phyloP scores from a whole-genome alignment of 37 sponge, comb jelly and placozoan genomes.

The Lycopodina hypogea region DNA sequence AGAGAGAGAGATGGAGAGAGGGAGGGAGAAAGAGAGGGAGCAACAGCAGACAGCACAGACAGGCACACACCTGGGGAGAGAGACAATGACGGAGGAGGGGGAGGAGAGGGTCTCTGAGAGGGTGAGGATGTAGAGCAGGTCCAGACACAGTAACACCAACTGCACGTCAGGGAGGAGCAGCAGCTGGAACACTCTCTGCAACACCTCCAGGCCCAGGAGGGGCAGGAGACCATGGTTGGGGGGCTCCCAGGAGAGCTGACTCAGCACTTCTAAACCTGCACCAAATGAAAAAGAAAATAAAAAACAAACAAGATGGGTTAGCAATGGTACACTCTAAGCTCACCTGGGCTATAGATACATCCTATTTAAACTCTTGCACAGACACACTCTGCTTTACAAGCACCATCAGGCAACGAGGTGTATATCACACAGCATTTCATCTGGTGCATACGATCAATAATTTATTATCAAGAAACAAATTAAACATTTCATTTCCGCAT shows the following conservation, averaged over 20 bases:
- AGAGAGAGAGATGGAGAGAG: too few relatives aligned
- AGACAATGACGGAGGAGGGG: too few relatives aligned
- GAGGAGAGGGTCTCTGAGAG: too few relatives aligned
- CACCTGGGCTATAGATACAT: background rate
- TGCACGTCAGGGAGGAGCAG: conserved; percentile 46
- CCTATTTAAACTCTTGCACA: background rate
- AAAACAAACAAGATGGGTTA: background rate
- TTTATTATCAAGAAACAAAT: too few relatives aligned
- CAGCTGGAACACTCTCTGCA: conserved; percentile 19
- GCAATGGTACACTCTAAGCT: background rate
- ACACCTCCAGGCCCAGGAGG: conserved; percentile 22
- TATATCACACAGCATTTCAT: too few relatives aligned
- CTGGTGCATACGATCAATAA: too few relatives aligned
- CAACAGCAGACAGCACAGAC: too few relatives aligned
- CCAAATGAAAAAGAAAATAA: background rate
- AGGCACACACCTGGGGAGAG: too few relatives aligned
- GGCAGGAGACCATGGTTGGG: conserved; percentile 21
- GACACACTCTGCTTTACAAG: background rate
- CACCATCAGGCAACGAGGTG: background rate
- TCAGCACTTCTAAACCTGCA: conserved; percentile 41
- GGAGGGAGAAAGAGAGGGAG: too few relatives aligned
- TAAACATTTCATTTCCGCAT: too few relatives aligned
- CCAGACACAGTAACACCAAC: conserved; percentile 24
- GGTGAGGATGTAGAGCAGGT: conserved; percentile 53
- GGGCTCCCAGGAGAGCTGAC: conserved; percentile 32